Evolutionary conservation across 2,888 invertebrate genomes (phyloP).

Genomic region (Ptychoptera contaminata): DNA sequence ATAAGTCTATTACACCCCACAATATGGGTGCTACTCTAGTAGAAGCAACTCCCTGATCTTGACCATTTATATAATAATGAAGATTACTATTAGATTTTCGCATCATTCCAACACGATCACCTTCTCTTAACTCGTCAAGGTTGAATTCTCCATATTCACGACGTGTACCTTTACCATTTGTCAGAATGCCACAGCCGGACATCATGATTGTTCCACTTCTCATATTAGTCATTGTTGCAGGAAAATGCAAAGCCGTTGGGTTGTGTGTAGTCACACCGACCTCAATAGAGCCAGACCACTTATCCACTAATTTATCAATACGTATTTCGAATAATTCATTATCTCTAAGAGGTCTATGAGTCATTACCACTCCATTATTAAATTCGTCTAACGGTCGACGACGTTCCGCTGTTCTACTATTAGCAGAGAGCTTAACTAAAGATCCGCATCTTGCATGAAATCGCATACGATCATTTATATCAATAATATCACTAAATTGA

Average conservation of each 20-base stretch:
- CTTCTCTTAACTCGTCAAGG: slow-evolving; percentile 81
- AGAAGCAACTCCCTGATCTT: slow-evolving; percentile 84
- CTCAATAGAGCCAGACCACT: slow-evolving; percentile 63
- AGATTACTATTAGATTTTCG: slow-evolving; percentile 68
- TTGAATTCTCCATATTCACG: slow-evolving; percentile 88
- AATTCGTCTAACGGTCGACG: slow-evolving; percentile 83
- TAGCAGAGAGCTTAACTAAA: slow-evolving; percentile 68
- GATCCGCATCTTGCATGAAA: slow-evolving; percentile 84
- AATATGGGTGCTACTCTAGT: slow-evolving; percentile 63
- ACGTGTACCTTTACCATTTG: slow-evolving; percentile 87
- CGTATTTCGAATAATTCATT: slow-evolving; percentile 90
- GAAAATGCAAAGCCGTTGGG: slow-evolving; percentile 76
- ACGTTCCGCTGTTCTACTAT: slow-evolving; percentile 72
- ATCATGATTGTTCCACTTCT: slow-evolving; percentile 84
- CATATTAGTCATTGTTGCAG: slow-evolving; percentile 96
- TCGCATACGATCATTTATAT: slow-evolving; percentile 45
- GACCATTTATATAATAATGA: slow-evolving; percentile 85
- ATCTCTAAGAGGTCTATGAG: slow-evolving; percentile 70
- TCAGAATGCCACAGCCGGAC: slow-evolving; percentile 93
- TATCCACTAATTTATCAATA: slow-evolving; percentile 82
- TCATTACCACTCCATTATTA: slow-evolving; percentile 93
- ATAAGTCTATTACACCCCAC: slow-evolving; percentile 91
- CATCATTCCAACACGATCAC: slow-evolving; percentile 86
- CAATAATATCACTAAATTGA: slow-evolving; percentile 19
- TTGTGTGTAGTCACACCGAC: slow-evolving; percentile 90